These are phyloP conservation scores for Ceratitis capitata DNA, from an alignment of 1,140 invertebrate genomes.

Conservation along the genomic window DNA sequence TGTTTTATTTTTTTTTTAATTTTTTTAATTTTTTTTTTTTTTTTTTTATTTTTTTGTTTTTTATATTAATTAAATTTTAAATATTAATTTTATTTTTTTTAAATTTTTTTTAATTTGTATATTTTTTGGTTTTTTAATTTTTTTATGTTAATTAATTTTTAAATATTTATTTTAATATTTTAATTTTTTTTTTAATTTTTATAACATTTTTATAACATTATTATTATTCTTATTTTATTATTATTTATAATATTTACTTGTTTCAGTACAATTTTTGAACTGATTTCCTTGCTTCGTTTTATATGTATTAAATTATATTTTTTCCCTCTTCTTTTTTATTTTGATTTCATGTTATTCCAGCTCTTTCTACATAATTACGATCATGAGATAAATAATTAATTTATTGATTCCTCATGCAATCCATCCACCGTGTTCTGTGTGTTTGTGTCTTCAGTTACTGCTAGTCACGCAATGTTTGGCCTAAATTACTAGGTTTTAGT, in stretches of 20 bases:
- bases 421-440: too few relatives aligned
- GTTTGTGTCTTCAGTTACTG: too few relatives aligned
- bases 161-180: neutral
- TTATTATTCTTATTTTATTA: neutral
- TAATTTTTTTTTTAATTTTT: neutral
- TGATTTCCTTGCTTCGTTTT: neutral
- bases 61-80: too few relatives aligned
- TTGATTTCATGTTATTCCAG: neutral
- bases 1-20: neutral
- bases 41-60: neutral
- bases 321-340: neutral
- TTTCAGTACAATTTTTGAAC: neutral
- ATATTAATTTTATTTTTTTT: neutral
- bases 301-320: neutral
- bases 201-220: neutral
- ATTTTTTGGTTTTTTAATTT: neutral
- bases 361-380: neutral
- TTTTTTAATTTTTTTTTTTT: neutral
- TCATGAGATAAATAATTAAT: slow-evolving; percentile 2
- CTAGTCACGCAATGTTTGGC: slow-evolving; percentile 18
- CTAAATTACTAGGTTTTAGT: neutral
- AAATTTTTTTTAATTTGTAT: neutral
- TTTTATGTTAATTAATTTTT: too few relatives aligned
- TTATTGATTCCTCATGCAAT: neutral
- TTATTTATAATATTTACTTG: neutral